Evolutionary conservation across 2,113 vertebrate species (phyloP), one percentile per base, ranked within the genome.

Genomic region (Rhinoptilus africanus): DNA sequence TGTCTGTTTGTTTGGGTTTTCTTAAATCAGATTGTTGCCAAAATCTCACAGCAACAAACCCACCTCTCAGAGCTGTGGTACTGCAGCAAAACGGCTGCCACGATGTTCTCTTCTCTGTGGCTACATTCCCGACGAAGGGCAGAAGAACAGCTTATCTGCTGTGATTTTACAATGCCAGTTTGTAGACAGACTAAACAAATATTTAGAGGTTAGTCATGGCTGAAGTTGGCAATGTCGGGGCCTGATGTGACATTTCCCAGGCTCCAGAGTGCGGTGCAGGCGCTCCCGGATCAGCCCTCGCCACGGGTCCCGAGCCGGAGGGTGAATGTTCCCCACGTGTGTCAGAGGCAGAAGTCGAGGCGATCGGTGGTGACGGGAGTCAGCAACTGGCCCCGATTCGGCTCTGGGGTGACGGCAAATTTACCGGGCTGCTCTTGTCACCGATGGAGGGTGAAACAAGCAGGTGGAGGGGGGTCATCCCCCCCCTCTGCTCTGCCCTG

Each of bases 201-300:
- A 35, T 48, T 48, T 71, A 8, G 35, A 53, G 45, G 14, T 37
- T 34, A 57, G 75, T 26, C 12, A 5, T 1, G 72, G 28, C 45
- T 57, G 28, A 57, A 10, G 21, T 7, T 74, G 74, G 39, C 48
- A 34, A 20, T 6, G 0, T 0, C 12, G 30, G 62, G 43, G 24
- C 21, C n/a, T 19, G 79, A 18, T 3, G 43, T 19, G n/a, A 45
- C 4, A 9, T 39, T 14, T 75, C 14, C 54, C 72, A 23, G 35
- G 54, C 51, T 21, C 24, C 57, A 3, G 35, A 47, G 35, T 1
- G 8, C 4, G 0, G 53, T 2, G 50, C 28, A 5, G 53, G 26
- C 0, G 3, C 34, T 50, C 23, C 27, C 2, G 1, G 18, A 12
- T 53, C 62, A 48, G 85, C 63, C 37, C 37, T 47, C 43, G 2